phyloP scores from a whole-genome alignment of 2,888 invertebrate species.

The Melanophora roralis region DNA sequence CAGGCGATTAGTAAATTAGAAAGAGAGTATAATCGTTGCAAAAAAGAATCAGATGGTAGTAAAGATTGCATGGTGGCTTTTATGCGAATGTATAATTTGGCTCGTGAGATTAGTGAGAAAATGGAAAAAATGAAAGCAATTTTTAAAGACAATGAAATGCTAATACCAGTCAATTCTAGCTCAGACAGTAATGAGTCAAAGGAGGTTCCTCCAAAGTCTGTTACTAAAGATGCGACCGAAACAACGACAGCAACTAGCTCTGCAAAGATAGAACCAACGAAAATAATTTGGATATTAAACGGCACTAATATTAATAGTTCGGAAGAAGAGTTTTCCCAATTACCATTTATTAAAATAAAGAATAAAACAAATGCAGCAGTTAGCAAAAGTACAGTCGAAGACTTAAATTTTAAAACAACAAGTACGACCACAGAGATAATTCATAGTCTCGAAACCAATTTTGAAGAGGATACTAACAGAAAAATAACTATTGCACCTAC shows the following conservation, averaged over 20 bases:
- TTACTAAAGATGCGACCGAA: not conserved
- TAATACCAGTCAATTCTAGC: slow-evolving; percentile 38
- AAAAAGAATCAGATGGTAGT: slow-evolving; percentile 66
- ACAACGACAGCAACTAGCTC: not conserved
- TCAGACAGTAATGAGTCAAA: slow-evolving; percentile 61
- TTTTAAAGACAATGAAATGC: slow-evolving; percentile 68
- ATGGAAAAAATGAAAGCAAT: slow-evolving; percentile 73
- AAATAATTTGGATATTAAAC: slow-evolving; percentile 72
- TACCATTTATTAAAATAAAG: slow-evolving; percentile 14
- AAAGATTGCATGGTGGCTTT: slow-evolving; percentile 72
- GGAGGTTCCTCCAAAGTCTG: not conserved
- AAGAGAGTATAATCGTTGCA: slow-evolving; percentile 71
- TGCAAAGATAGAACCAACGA: slow-evolving; percentile 65
- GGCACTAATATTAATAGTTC: slow-evolving; percentile 67
- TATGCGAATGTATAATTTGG: slow-evolving; percentile 72
- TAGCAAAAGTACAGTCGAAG: not conserved
- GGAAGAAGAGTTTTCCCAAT: slow-evolving; percentile 60
- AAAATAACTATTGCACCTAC: not conserved
- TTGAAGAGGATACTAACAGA: not conserved
- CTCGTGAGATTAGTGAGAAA: slow-evolving; percentile 72
- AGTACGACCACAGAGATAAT: slow-evolving; percentile 19
- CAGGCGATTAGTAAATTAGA: slow-evolving; percentile 69
- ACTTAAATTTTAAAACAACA: not conserved
- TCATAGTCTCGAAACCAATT: not conserved
- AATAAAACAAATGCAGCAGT: slow-evolving; percentile 1